Base-by-base conservation (phyloP, 2,888 invertebrate genomes). In the Drosophila atripex region DNA sequence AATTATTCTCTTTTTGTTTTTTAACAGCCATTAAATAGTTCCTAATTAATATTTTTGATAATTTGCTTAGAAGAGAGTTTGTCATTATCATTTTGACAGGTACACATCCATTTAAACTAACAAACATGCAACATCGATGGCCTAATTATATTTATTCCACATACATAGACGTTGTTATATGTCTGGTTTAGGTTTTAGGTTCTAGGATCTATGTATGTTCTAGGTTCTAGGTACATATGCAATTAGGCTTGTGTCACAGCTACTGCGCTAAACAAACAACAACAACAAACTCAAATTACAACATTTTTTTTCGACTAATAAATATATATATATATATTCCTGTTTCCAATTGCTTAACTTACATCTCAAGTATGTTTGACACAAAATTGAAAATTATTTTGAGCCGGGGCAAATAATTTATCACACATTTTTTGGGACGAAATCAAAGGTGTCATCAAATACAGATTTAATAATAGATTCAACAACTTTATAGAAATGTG, bases 251-350 rank as follows among this genome's bases (percentile, higher is more conserved):
- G 60, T 73, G 45, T 83, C 88, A 84, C 84, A 84, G 86, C 84
- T 84, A 84, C 86, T 74, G 82, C 84, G 78, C 78, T 88, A 83
- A 86, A 85, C 77, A 70, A 54, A 46, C 53, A 71, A 70, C 82
- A 78, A 78, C 64, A 68, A 71, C 72, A 30, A 58, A 64, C 75
- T 76, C 78, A 80, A 80, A 71, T 86, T 73, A 86, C 83, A 69
- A 72, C 73, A 75, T 65, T 51, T 65, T 73, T 18, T 58, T 21
- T 43, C 43, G 14, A 75, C 38, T 54, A 46, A 41, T 61, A 41
- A 23, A 23, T 23, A 23, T 51, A 50, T 25, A 56, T 54, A 16
- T 47, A 16, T 57, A 64, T 64, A 64, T 65, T 68, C 65, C 68
- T 69, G 65, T 70, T 71, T 71, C 39, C 50, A 45, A 57, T 49